A percentile compares a stretch with the other conserved stretches of the same genome.
phyloP scores from a whole-genome alignment of 2,797 vertebrate genomes.

The Crenichthys baileyi region DNA sequence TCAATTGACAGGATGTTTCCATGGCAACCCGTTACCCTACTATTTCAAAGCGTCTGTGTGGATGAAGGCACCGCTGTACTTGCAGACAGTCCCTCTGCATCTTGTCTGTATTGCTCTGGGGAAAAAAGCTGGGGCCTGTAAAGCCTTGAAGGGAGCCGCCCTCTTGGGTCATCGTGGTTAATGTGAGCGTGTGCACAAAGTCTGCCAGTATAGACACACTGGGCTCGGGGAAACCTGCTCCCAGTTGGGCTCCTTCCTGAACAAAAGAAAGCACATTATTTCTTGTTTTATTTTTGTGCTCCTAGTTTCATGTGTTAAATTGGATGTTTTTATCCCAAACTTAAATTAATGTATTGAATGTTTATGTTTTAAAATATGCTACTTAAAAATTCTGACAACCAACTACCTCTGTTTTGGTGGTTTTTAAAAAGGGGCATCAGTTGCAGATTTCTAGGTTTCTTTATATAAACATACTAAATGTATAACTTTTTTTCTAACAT shows the following conservation, averaged over 20 bases:
- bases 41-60: background rate
- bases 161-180: constrained; percentile 21
- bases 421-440: background rate
- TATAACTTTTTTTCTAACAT: background rate
- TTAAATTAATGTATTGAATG: background rate
- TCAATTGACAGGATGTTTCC: constrained; percentile 66
- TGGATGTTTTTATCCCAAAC: background rate
- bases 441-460: background rate
- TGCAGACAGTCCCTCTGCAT: constrained; percentile 31
- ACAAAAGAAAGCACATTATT: constrained; percentile 35
- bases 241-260: constrained; percentile 27
- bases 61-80: constrained; percentile 18
- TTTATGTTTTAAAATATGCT: background rate
- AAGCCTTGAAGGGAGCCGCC: constrained; percentile 10
- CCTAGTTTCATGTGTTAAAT: background rate
- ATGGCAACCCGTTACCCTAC: constrained; percentile 54
- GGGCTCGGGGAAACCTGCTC: constrained; percentile 47
- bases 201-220: constrained; percentile 12
- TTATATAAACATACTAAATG: background rate
- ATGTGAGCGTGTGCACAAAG: background rate
- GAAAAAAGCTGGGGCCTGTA: constrained; percentile 31
- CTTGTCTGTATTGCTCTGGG: constrained; percentile 23
- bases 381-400: background rate
- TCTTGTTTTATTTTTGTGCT: background rate
- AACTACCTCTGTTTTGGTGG: background rate